These are phyloP conservation scores for Sorex fumeus DNA, from an alignment of 2,113 vertebrate species.

Conservation along the genomic window DNA sequence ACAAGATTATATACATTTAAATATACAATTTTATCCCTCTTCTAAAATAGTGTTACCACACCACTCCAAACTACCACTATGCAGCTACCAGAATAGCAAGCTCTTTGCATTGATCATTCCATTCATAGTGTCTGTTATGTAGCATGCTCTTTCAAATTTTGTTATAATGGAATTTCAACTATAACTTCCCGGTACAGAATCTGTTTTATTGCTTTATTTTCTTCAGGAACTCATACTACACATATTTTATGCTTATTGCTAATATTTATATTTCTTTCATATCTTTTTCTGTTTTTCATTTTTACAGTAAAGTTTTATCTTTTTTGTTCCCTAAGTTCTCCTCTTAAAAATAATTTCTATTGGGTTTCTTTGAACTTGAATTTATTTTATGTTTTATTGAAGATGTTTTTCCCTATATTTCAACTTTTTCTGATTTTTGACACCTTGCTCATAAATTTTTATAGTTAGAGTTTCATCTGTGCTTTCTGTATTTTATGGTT, in stretches of 20 bases:
- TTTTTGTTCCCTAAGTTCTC: background rate
- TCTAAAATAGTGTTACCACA: background rate
- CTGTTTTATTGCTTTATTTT: conserved; percentile 33
- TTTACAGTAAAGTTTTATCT: background rate
- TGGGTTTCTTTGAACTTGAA: conserved; percentile 22
- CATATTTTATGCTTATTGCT: background rate
- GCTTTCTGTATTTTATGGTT: background rate
- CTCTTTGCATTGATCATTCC: background rate
- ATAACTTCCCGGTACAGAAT: background rate
- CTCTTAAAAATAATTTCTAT: background rate
- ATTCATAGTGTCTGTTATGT: background rate
- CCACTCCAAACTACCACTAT: background rate
- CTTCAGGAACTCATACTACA: background rate
- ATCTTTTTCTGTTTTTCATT: background rate
- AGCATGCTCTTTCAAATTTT: background rate
- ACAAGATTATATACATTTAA: background rate
- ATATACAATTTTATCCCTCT: background rate
- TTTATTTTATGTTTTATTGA: conserved; percentile 43
- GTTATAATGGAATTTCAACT: conserved; percentile 11
- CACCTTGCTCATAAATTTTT: background rate
- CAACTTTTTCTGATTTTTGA: background rate
- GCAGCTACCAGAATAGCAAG: background rate
- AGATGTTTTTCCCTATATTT: background rate
- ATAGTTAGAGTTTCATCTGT: background rate
- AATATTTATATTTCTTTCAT: background rate